Conservation (phyloP, 2,113 vertebrate genomes). For the Trachemys scripta region DNA sequence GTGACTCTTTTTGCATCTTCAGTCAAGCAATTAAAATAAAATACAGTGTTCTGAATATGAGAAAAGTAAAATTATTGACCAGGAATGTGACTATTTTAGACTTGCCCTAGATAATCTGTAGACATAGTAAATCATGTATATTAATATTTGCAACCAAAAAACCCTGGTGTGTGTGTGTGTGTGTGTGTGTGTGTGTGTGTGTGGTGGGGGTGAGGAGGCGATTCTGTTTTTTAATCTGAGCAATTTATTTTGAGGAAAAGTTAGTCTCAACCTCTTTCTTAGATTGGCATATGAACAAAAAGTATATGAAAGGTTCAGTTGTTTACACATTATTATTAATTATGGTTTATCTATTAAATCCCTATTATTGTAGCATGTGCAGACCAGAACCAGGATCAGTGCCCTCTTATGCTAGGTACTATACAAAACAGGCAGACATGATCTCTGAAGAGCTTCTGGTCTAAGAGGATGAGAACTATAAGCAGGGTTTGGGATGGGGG, state of each 20-base stretch:
- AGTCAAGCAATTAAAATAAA: not conserved
- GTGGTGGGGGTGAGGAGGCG: rapidly evolving
- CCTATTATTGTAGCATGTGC: not conserved
- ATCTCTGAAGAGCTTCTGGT: too few species aligned
- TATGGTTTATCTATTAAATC: not conserved
- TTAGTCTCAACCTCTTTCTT: not conserved
- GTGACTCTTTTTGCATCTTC: not conserved
- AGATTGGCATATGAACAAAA: not conserved
- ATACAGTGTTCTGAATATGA: not conserved
- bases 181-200: too few species aligned
- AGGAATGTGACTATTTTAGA: not conserved
- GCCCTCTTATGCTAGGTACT: not conserved
- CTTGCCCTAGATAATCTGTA: not conserved
- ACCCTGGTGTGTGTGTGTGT: not conserved
- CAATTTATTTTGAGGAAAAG: not conserved
- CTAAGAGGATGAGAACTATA: too few species aligned
- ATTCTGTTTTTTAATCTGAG: not conserved
- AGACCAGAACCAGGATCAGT: not conserved
- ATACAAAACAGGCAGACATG: not conserved
- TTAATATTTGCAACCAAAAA: not conserved
- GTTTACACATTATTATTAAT: not conserved
- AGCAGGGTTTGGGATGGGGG: not conserved
- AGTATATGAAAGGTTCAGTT: not conserved
- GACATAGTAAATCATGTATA: not conserved
- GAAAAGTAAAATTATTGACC: not conserved